Base-by-base conservation (phyloP, 2,113 vertebrate genomes). In the Gobio gobio region DNA sequence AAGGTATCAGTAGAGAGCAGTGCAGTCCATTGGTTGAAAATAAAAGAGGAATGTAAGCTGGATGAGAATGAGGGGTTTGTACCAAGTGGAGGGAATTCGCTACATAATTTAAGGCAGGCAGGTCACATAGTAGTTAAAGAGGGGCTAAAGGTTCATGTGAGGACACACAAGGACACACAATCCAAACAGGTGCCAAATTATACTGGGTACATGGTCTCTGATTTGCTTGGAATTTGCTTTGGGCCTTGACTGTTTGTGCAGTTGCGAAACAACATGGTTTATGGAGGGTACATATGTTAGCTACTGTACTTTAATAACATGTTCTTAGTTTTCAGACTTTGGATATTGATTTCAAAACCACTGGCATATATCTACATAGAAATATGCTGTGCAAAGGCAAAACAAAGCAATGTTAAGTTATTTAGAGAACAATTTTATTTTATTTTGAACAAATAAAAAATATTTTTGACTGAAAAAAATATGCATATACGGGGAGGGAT, bases 1-100 rank as follows among this genome's bases (percentile, higher is more conserved):
- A 13, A 56, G 54, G 26, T 51, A 16, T 86, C 85, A 84, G 82
- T 26, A 84, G 84, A 76, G 45, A 68, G 73, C 43, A 84, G 43
- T 40, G 58, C 56, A 51, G 49, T 26, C n/a, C 76, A 78, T 43
- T 70, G 66, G 47, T 64, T 75, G 36, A 56, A 77, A 85, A 82
- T 36, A 82, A 56, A 81, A n/a, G 26, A 63, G 66, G 79, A 74
- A 87, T 79, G 74, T 33, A 58, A 5, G 36, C 79, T 58, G 81
- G 29, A 84, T 22, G 40, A 73, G 36, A 74, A 75, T 0, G 13
- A 83, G 80, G 22, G 70, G 80, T 29, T 51, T 74, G 36, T 33
- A 5, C 33, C 20, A 47, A 43, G 66, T 9, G 22, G 64, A 61
- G 13, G 87, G 66, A 78, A 78, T 78, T 78, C 22, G 58, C 18